Percentiles rank a stretch among this genome's conserved stretches.
These are phyloP conservation scores for Leptogaster cylindrica DNA, from an alignment of 2,888 invertebrate species.

Conservation along the genomic window DNA sequence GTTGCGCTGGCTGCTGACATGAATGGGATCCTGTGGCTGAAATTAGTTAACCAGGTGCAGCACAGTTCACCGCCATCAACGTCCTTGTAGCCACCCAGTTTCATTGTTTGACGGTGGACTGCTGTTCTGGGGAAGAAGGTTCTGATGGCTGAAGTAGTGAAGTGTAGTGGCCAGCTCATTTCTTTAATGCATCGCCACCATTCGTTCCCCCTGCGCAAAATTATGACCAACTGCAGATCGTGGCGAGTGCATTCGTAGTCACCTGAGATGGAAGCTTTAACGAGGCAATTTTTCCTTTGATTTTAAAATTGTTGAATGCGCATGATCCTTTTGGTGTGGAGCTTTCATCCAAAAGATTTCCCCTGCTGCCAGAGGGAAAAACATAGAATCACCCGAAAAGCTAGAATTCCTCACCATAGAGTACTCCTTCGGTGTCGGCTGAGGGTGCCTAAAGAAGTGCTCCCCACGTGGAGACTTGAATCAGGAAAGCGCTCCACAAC, in stretches of 20 bases:
- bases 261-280: slow-evolving; percentile 20
- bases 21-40: slow-evolving; percentile 10
- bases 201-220: not conserved
- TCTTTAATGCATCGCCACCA: slow-evolving; percentile 1
- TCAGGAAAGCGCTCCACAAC: slow-evolving; percentile 13
- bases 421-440: not conserved
- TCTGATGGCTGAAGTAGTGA: too few relatives aligned
- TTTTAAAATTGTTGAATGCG: slow-evolving; percentile 3
- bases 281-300: slow-evolving; percentile 13
- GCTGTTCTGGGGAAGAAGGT: too few relatives aligned
- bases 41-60: slow-evolving; percentile 35
- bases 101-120: slow-evolving; percentile 4
- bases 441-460: not conserved
- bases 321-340: slow-evolving; percentile 2
- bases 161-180: slow-evolving; percentile 9
- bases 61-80: not conserved
- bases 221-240: slow-evolving; percentile 1
- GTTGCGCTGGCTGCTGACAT: too few relatives aligned
- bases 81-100: slow-evolving; percentile 2
- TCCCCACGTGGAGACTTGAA: slow-evolving; percentile 22
- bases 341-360: not conserved
- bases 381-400: slow-evolving; percentile 30
- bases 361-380: not conserved
- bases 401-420: not conserved
- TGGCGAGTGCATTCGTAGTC: slow-evolving; percentile 10